A percentile compares a stretch with the other conserved stretches of the same genome.
These are phyloP conservation scores for Gambelia wislizenii DNA, from an alignment of 2,797 vertebrate species.

Conservation along the genomic window DNA sequence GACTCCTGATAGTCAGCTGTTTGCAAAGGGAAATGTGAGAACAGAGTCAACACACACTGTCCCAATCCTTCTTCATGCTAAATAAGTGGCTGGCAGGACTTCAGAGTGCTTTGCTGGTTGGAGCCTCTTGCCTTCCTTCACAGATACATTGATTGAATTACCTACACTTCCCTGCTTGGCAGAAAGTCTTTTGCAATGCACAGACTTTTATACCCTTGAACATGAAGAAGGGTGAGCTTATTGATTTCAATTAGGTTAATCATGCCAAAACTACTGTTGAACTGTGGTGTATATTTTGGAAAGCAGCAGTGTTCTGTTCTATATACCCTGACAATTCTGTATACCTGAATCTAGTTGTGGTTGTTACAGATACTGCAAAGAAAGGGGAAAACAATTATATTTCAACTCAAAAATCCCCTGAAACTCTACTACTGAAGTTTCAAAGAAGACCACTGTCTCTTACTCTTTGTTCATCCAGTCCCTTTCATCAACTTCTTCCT, in stretches of 20 bases:
- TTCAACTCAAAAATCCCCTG: background rate
- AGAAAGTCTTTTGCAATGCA: background rate
- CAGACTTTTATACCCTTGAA: no score
- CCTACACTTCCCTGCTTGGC: background rate
- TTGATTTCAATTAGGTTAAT: background rate
- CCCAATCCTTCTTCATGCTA: background rate
- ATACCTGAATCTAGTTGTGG: background rate
- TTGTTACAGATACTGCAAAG: background rate
- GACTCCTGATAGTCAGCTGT: background rate
- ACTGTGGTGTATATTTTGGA: background rate
- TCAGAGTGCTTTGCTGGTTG: background rate
- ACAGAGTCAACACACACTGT: background rate
- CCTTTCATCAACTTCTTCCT: conserved; percentile 28
- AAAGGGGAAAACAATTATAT: background rate
- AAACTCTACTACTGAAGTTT: background rate
- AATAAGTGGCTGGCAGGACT: background rate
- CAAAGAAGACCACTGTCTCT: conserved; percentile 10
- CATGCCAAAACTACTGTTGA: background rate
- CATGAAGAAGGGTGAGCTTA: background rate
- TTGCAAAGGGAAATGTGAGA: background rate
- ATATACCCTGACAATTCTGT: background rate
- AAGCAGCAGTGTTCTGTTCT: no score
- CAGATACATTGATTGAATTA: background rate
- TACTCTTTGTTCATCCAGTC: conserved; percentile 65
- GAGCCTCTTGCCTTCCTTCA: background rate